Conservation (phyloP, 2,888 invertebrate species). For the Scaptomyza tumidula region DNA sequence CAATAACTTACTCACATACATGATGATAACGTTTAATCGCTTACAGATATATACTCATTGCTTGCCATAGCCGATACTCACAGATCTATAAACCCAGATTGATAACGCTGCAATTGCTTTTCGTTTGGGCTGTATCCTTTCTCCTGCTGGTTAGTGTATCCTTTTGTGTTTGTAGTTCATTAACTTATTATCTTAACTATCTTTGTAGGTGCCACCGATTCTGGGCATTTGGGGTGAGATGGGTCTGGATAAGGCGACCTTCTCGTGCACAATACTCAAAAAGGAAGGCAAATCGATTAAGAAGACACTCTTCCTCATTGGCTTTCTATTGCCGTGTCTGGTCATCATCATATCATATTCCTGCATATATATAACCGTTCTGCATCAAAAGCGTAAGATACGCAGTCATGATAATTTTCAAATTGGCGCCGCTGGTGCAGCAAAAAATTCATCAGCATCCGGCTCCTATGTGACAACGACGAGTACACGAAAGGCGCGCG, state of each 20-base stretch:
- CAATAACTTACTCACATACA: too few species aligned
- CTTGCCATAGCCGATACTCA: constrained; percentile 91
- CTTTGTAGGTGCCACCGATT: constrained; percentile 89
- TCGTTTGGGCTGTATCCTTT: constrained; percentile 92
- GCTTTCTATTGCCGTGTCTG: constrained; percentile 92
- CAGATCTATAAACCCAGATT: constrained; percentile 90
- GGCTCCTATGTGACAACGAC: constrained; percentile 83
- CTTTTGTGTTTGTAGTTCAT: background rate
- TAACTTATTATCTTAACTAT: too few species aligned
- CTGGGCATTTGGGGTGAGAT: constrained; percentile 93
- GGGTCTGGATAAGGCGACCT: constrained; percentile 91
- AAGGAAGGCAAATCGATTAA: constrained; percentile 92
- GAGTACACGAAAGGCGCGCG: constrained; percentile 83
- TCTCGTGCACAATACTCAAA: constrained; percentile 94
- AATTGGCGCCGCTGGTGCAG: constrained; percentile 67
- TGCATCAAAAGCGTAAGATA: constrained; percentile 89
- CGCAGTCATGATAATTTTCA: constrained; percentile 87
- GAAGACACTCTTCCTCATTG: constrained; percentile 92
- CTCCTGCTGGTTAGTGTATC: constrained; percentile 86
- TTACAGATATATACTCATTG: constrained; percentile 92
- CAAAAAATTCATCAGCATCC: constrained; percentile 46
- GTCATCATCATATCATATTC: constrained; percentile 94
- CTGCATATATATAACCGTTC: constrained; percentile 93
- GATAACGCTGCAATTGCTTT: constrained; percentile 91
- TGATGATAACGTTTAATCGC: too few species aligned